Conservation (phyloP, 2,888 invertebrate species). For the Argyresthia albistria region DNA sequence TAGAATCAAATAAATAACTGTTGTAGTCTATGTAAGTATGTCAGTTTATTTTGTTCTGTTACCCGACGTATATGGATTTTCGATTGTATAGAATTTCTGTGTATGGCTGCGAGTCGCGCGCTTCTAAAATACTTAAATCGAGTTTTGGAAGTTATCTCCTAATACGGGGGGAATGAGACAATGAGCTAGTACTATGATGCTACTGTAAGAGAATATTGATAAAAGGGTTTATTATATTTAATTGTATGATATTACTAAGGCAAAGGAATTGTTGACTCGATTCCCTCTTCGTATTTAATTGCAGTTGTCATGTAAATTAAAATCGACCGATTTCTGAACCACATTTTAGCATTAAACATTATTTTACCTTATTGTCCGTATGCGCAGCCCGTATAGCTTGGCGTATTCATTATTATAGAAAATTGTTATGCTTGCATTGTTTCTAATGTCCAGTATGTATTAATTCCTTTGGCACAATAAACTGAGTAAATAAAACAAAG, state of each 20-base stretch:
- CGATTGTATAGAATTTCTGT: conserved; percentile 25
- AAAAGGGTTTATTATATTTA: background rate
- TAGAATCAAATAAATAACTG: conserved; percentile 59
- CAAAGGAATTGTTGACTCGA: conserved; percentile 3
- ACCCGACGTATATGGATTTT: conserved; percentile 29
- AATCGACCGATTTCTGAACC: background rate
- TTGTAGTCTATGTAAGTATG: conserved; percentile 55
- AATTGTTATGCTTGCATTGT: conserved; percentile 67
- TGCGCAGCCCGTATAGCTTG: conserved; percentile 48
- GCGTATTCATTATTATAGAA: conserved; percentile 51
- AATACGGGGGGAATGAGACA: conserved; percentile 4
- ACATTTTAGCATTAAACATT: background rate
- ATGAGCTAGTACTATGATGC: conserved; percentile 2
- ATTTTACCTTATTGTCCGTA: conserved; percentile 11
- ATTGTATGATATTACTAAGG: conserved; percentile 1
- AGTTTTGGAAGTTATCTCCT: background rate
- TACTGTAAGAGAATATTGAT: background rate
- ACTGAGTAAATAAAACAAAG: conserved; percentile 47
- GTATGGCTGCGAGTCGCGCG: conserved; percentile 35
- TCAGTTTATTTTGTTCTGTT: conserved; percentile 51
- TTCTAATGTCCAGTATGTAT: conserved; percentile 69
- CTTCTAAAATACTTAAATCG: conserved; percentile 7
- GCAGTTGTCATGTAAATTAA: background rate
- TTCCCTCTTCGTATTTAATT: conserved; percentile 2
- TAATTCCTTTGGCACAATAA: conserved; percentile 71